These are phyloP conservation scores for Charina bottae DNA, from an alignment of 2,113 vertebrate species.

Conservation along the genomic window DNA sequence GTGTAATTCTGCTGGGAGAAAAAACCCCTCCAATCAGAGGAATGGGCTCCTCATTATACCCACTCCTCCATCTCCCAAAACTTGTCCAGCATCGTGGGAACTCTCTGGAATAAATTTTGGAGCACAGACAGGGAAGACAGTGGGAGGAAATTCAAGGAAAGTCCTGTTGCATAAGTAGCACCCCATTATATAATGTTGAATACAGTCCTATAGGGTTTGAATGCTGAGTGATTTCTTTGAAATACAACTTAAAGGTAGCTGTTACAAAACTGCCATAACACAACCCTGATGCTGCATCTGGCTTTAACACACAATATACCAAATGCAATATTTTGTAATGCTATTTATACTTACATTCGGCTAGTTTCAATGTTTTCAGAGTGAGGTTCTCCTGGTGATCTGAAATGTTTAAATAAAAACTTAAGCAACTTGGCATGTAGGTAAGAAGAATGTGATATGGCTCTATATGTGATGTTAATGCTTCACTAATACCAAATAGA, in stretches of 20 bases:
- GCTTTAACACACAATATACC: slow-evolving; percentile 18
- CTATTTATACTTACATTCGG: slow-evolving; percentile 91
- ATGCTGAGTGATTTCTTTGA: neutral
- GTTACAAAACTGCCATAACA: slow-evolving; percentile 9
- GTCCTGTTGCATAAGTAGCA: neutral
- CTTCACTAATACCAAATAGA: neutral
- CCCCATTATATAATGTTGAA: neutral
- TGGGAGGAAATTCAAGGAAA: neutral
- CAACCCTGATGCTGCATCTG: neutral
- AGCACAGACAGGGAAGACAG: neutral
- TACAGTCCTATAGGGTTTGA: neutral
- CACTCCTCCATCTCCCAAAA: neutral
- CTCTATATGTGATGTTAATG: neutral
- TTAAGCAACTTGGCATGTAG: slow-evolving; percentile 6
- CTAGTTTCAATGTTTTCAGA: slow-evolving; percentile 89
- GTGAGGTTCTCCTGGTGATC: slow-evolving; percentile 84
- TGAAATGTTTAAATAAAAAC: slow-evolving; percentile 76
- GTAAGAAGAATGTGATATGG: neutral
- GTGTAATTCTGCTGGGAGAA: neutral
- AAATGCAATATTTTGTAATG: slow-evolving; percentile 38
- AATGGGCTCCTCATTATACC: neutral
- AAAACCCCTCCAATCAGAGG: neutral
- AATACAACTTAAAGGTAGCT: neutral
- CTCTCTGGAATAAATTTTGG: neutral
- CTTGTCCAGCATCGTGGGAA: neutral